Evolutionary conservation across 1,140 invertebrate species (phyloP).

Genomic region (Rhynchophorus ferrugineus): DNA sequence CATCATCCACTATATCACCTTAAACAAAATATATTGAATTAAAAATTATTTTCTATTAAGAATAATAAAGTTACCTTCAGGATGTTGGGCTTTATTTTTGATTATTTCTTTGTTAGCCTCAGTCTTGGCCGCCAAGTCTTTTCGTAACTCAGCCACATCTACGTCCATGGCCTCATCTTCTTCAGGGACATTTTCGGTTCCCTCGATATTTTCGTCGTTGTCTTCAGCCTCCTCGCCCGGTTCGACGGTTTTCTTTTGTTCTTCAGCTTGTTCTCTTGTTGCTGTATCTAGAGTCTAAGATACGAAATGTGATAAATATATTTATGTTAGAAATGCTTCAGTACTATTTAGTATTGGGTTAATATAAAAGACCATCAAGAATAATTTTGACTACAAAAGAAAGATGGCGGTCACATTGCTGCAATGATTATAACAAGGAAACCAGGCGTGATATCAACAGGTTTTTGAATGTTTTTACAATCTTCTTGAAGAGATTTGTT

Average conservation of each 20-base stretch:
- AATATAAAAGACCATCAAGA: too few species aligned
- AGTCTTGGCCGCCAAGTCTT: constrained; percentile 46
- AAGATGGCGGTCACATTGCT: too few species aligned
- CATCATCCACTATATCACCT: constrained; percentile 36
- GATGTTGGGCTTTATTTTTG: constrained; percentile 43
- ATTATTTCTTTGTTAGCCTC: constrained; percentile 42
- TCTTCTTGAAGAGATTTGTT: too few species aligned
- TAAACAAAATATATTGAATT: constrained; percentile 11
- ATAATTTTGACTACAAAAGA: too few species aligned
- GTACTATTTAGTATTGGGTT: background rate
- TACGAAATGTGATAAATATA: background rate
- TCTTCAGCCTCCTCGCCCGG: constrained; percentile 61
- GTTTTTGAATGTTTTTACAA: too few species aligned
- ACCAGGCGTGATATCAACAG: too few species aligned
- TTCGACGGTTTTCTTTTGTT: constrained; percentile 56
- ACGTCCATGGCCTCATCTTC: constrained; percentile 32
- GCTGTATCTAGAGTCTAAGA: constrained; percentile 57
- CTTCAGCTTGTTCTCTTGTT: constrained; percentile 75
- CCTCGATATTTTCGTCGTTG: constrained; percentile 54
- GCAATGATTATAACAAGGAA: too few species aligned
- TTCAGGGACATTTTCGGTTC: constrained; percentile 38
- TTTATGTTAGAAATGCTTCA: too few species aligned
- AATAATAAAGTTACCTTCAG: constrained; percentile 27
- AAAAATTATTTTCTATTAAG: background rate
- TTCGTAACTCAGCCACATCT: constrained; percentile 25